Percentiles rank a stretch among this genome's conserved stretches.
phyloP scores from a whole-genome alignment of 2,797 vertebrate genomes.

The Mormyrops boulengeri region DNA sequence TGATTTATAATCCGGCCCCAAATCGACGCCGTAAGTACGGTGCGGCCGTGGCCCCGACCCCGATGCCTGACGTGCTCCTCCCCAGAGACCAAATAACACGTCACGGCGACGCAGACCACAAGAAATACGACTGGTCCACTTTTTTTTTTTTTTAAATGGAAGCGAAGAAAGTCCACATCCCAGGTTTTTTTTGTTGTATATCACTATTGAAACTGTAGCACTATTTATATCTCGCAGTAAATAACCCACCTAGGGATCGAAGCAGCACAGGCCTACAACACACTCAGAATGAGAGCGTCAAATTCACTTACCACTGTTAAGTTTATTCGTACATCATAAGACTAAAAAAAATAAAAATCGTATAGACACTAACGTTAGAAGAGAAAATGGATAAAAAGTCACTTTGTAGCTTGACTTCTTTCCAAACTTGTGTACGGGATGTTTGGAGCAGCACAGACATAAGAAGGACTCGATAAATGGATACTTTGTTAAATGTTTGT shows the following conservation, averaged over 20 bases:
- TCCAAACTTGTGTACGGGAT: neutral
- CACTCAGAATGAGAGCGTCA: neutral
- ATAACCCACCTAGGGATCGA: neutral
- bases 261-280: neutral
- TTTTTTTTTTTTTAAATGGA: too few relatives aligned
- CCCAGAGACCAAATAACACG: too few relatives aligned
- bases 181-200: neutral
- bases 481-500: too few relatives aligned
- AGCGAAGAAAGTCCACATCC: neutral
- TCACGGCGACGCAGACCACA: too few relatives aligned
- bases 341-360: neutral
- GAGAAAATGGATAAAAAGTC: neutral
- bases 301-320: neutral
- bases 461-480: neutral
- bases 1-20: neutral
- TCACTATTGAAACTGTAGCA: neutral
- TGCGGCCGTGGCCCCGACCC: too few relatives aligned
- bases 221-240: neutral
- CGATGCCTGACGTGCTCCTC: too few relatives aligned
- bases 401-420: neutral
- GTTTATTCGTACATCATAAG: neutral
- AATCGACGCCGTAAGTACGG: too few relatives aligned
- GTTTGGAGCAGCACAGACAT: neutral
- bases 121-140: too few relatives aligned
- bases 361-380: neutral